Evolutionary conservation across 2,113 vertebrate species (phyloP), one percentile per base, ranked within the genome.

Genomic region (Mugil cephalus): DNA sequence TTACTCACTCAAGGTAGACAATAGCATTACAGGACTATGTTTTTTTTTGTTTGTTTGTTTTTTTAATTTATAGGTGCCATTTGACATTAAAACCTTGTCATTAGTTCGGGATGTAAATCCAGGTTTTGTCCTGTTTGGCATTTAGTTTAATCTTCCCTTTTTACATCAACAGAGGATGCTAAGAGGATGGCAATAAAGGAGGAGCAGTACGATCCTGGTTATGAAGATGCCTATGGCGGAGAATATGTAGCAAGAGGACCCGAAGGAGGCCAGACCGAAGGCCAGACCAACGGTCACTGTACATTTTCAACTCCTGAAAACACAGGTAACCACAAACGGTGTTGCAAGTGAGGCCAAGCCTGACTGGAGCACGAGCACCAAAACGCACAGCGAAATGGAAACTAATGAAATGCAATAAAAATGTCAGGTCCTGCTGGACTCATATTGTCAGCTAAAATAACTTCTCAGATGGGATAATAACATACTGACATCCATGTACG

Each of bases 141-240:
- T 38, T 14, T 60, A 1, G 2, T 61, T 53, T 8, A 10, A 6
- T 47, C 9, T 47, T 53, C 6, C 1, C 7, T 8, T 35, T 51
- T 12, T 24, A 10, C 18, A 15, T 40, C 50, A 19, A 84, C 91
- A 90, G 98, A 96, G 96, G 98, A 99, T 30, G 98, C 97, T 46
- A 99, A 99, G 93, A 96, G 95, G 89, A 94, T 96, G 93, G 96
- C 97, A 7, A 96, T 99, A 30, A 99, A 99, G 89, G 97, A 99
- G 91, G 98, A 99, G 83, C 95, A 96, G 69, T 98, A 98, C 0
- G 98, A 99, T 67, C 98, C 98, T 0, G 98, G 97, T 38, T 99
- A 99, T 1, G 97, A 99, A 82, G 95, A 96, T 1, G 97, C 98
- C 0, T 98, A 95, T 7, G 96, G 96, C 1, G 96, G 96, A 13